Evolutionary conservation across 2,888 invertebrate species (phyloP).

Genomic region (Ennomos quercinarius): DNA sequence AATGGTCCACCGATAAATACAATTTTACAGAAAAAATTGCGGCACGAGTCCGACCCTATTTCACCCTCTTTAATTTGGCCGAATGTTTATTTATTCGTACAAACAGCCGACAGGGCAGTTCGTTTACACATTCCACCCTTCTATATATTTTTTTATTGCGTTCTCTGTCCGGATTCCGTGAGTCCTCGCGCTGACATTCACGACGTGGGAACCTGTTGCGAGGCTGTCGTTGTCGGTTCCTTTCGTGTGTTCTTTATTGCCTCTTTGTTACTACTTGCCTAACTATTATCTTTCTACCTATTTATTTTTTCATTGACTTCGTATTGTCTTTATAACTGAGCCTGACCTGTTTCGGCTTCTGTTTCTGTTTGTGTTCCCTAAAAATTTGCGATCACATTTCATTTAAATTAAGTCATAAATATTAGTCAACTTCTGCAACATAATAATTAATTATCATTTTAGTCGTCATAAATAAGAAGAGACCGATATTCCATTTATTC

Average conservation of each 20-base stretch:
- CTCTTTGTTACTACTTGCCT: conserved; percentile 34
- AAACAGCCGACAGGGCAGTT: conserved; percentile 65
- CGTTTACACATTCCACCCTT: conserved; percentile 69
- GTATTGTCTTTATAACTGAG: neutral
- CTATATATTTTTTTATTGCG: conserved; percentile 51
- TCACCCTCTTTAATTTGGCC: conserved; percentile 72
- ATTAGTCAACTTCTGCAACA: conserved; percentile 5
- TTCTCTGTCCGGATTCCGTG: conserved; percentile 41
- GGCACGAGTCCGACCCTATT: conserved; percentile 49
- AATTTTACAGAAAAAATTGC: conserved; percentile 50
- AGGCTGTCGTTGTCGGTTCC: conserved; percentile 27
- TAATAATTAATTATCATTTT: conserved; percentile 15
- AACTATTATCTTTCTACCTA: conserved; percentile 16
- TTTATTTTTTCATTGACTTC: conserved; percentile 16
- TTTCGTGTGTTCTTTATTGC: conserved; percentile 40
- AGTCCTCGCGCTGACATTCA: conserved; percentile 34
- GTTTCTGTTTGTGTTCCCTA: neutral
- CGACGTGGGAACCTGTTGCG: conserved; percentile 47
- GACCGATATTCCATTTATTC: conserved; percentile 26
- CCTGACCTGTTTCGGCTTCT: neutral
- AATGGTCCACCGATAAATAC: conserved; percentile 52
- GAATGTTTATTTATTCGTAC: conserved; percentile 76
- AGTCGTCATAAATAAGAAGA: conserved; percentile 20
- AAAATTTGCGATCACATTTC: neutral
- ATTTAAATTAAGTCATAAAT: conserved; percentile 1